Percentiles rank a stretch among this genome's conserved stretches.
Evolutionary conservation across 2,797 vertebrate genomes (phyloP).

Genomic region (Nyctibius grandis): DNA sequence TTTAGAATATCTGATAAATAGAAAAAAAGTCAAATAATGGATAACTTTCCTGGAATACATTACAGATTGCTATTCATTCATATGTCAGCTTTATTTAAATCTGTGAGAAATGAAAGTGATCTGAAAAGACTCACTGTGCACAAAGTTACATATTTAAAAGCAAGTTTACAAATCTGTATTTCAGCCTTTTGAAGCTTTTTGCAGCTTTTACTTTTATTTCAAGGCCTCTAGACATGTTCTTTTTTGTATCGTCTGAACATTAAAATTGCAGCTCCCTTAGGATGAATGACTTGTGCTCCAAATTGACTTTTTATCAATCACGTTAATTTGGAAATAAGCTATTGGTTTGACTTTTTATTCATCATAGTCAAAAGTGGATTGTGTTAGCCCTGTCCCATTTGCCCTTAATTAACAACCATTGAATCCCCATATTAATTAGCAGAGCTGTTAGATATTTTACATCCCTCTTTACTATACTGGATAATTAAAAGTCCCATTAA

Average conservation of each 20-base stretch:
- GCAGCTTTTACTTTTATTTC: conserved; percentile 25
- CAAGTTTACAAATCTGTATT: not conserved
- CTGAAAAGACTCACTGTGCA: not conserved
- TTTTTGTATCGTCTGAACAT: conserved; percentile 33
- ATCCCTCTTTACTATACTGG: conserved; percentile 85
- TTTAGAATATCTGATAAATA: not conserved
- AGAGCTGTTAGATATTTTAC: conserved; percentile 89
- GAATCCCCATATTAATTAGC: conserved; percentile 94
- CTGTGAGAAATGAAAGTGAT: not conserved
- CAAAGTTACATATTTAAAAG: not conserved
- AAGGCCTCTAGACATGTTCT: not conserved
- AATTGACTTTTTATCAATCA: conserved; percentile 80
- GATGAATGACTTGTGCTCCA: conserved; percentile 48
- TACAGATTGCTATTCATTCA: not conserved
- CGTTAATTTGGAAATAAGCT: conserved; percentile 84
- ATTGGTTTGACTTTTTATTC: conserved; percentile 78
- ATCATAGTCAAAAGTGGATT: conserved; percentile 77
- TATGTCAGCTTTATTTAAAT: not conserved
- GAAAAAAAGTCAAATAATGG: not conserved
- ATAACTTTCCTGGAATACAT: not conserved
- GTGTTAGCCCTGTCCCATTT: conserved; percentile 86
- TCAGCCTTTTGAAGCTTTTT: not conserved
- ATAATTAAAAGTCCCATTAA: conserved; percentile 93
- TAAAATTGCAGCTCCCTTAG: conserved; percentile 53
- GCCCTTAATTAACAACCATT: conserved; percentile 93